Base-by-base conservation (phyloP, 2,888 invertebrate genomes). In the Nomada flava region DNA sequence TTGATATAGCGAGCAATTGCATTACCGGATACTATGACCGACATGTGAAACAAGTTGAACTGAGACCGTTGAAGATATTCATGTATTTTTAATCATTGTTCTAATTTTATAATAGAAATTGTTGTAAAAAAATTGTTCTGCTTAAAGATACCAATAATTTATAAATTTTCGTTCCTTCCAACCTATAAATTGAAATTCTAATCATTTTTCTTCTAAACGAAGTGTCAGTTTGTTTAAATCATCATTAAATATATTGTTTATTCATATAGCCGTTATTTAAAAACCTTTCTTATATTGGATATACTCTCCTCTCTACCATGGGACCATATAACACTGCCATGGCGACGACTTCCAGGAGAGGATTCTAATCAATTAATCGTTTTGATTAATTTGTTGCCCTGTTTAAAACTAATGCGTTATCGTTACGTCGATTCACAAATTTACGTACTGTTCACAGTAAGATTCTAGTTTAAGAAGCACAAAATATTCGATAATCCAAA, bases 271-370 rank as follows among this genome's bases (percentile, higher is more conserved):
- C 36, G 74, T 7, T 93, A 93, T 76, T 0, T 88, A 0, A 88
- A 77, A 73, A 79, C 88, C 2, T 92, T 86, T 78, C 72, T 93
- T 11, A 0, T 92, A 9, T 62, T 89, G 29, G 93, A 93, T 70
- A 55, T 91, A 20, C 3, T 92, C 2, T 91, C 93, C 4, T 93
- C 93, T 0, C 65, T 93, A 55, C 92, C 93, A 0, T 93, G 92
- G 79, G 93, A 93, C 81, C 81, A 87, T 15, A 83, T 93, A 5
- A 93, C 93, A 13, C 53, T 86, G 7, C 52, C 76, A 2, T 92
- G 91, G 91, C 90, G 93, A 74, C 70, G 77, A 55, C 47, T 85
- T n/a, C 91, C 92, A 5, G 91, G 91, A 44, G 64, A 87, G 9
- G 47, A 88, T 42, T 52, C 77, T 2, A 18, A 63, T 71, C 15